A percentile compares a stretch with the other conserved stretches of the same genome.
phyloP scores from a whole-genome alignment of 2,797 vertebrate genomes.

The Bucorvus abyssinicus region DNA sequence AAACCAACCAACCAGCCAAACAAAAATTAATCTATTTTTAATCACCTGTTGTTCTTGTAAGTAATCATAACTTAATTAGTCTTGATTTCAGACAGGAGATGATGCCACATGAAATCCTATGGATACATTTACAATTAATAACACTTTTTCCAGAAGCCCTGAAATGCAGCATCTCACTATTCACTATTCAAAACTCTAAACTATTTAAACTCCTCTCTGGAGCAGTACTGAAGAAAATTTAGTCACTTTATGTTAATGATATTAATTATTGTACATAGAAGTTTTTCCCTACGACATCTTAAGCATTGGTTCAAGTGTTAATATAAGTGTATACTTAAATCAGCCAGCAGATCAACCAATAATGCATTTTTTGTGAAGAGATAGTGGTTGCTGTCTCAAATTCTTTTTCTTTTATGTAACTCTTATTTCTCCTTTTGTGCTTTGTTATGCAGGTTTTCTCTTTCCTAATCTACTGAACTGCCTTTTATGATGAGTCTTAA shows the following conservation, averaged over 20 bases:
- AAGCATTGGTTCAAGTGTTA: not conserved
- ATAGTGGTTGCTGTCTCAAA: not conserved
- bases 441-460: not conserved
- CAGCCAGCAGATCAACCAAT: not conserved
- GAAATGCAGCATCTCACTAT: not conserved
- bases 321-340: not conserved
- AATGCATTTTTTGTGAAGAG: not conserved
- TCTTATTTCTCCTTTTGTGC: not conserved
- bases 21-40: not conserved
- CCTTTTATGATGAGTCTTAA: slow-evolving; percentile 14
- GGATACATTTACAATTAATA: not conserved
- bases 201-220: not conserved
- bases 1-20: too few species aligned
- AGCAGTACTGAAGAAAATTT: not conserved
- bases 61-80: not conserved
- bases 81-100: not conserved
- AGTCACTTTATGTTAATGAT: not conserved
- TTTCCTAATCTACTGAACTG: not conserved
- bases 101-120: not conserved
- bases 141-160: not conserved
- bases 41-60: not conserved
- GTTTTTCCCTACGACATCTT: not conserved
- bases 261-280: not conserved
- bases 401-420: not conserved
- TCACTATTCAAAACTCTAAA: not conserved